Evolutionary conservation across 2,888 invertebrate genomes (phyloP).

Genomic region (Troides aeacus): DNA sequence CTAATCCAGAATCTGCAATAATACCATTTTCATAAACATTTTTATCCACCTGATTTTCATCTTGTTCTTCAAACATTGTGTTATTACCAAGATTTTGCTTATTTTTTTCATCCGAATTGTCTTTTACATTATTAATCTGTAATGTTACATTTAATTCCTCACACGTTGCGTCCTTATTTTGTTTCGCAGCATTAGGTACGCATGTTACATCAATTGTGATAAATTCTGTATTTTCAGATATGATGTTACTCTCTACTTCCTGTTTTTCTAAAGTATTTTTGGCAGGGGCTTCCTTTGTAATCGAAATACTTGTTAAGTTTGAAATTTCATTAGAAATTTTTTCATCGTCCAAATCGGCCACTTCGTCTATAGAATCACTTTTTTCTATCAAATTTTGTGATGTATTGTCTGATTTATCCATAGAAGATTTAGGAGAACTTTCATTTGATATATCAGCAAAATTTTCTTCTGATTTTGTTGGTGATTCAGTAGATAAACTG

Average conservation of each 20-base stretch:
- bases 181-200: background rate
- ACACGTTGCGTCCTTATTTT: background rate
- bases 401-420: conserved; percentile 37
- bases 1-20: conserved; percentile 1
- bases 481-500: conserved; percentile 47
- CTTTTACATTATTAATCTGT: background rate
- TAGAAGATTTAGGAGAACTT: conserved; percentile 50
- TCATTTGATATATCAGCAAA: conserved; percentile 65
- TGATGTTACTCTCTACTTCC: background rate
- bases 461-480: conserved; percentile 64
- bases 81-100: background rate
- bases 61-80: background rate
- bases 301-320: background rate
- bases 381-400: conserved; percentile 9
- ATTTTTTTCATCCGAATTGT: background rate
- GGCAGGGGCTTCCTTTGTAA: background rate
- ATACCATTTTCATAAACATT: conserved; percentile 27
- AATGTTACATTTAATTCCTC: background rate
- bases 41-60: background rate
- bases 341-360: conserved; percentile 21
- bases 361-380: background rate
- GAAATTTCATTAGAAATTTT: background rate
- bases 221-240: background rate
- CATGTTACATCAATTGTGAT: background rate
- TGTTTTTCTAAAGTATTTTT: background rate